Conservation (phyloP, 2,888 invertebrate species). For the Aspidiotus rigidus region DNA sequence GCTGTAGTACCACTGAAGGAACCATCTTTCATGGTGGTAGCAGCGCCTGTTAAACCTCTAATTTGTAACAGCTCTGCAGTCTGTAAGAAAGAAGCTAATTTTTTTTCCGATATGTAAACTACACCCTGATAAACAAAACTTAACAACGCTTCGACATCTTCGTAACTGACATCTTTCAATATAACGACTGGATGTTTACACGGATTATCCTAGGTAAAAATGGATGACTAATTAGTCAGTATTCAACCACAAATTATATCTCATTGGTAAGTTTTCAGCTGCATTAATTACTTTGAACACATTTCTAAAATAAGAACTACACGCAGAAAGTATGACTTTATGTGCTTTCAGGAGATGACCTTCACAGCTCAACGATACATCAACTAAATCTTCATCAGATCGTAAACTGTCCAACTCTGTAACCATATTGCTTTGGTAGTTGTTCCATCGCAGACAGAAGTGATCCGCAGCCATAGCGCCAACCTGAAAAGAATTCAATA, state of each 20-base stretch:
- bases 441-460: constrained; percentile 66
- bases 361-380: constrained; percentile 64
- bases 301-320: constrained; percentile 64
- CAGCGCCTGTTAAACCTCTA: constrained; percentile 53
- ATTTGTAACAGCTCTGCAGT: constrained; percentile 60
- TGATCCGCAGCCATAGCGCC: constrained; percentile 47
- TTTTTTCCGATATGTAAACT: constrained; percentile 59
- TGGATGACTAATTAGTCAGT: constrained; percentile 21
- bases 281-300: constrained; percentile 54
- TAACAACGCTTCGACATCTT: constrained; percentile 57
- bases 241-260: background rate
- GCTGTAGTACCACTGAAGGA: constrained; percentile 8
- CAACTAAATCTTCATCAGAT: constrained; percentile 60
- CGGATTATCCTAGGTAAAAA: constrained; percentile 54
- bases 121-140: constrained; percentile 66
- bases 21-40: constrained; percentile 31
- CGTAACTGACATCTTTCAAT: constrained; percentile 57
- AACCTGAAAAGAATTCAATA: constrained; percentile 39
- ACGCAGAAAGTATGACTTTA: constrained; percentile 64
- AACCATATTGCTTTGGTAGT: constrained; percentile 61
- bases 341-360: constrained; percentile 63
- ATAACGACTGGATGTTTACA: constrained; percentile 66
- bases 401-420: constrained; percentile 60
- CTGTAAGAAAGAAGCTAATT: constrained; percentile 55
- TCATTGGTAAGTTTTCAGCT: background rate